These are phyloP conservation scores for Engraulis encrasicolus DNA, from an alignment of 2,113 vertebrate genomes.

Conservation along the genomic window DNA sequence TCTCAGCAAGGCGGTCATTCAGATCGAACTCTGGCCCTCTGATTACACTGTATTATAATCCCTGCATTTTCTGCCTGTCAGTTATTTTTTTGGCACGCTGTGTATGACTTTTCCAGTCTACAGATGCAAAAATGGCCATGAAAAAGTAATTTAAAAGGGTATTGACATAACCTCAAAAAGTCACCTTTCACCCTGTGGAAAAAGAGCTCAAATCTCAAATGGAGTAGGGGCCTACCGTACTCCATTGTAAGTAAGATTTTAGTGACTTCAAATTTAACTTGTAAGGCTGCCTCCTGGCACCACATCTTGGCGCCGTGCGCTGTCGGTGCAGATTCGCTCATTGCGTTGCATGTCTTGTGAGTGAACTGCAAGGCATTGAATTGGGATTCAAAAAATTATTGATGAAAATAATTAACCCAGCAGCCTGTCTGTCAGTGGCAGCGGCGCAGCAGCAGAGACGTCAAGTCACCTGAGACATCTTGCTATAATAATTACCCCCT, in stretches of 20 bases:
- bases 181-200: neutral
- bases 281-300: neutral
- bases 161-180: neutral
- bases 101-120: neutral
- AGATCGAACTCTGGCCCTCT: slow-evolving; percentile 63
- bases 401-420: neutral
- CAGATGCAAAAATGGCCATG: too few relatives aligned
- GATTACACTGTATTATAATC: slow-evolving; percentile 12
- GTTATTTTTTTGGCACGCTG: neutral
- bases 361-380: slow-evolving; percentile 1
- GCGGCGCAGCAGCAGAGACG: neutral
- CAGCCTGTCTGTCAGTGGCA: slow-evolving; percentile 1
- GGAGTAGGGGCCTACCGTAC: neutral
- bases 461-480: slow-evolving; percentile 15
- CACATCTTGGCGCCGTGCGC: neutral
- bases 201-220: too few relatives aligned
- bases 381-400: neutral
- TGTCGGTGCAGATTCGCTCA: neutral
- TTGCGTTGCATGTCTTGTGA: neutral
- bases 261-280: neutral
- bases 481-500: slow-evolving; percentile 14
- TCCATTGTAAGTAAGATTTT: neutral
- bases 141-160: neutral
- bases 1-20: slow-evolving; percentile 72
- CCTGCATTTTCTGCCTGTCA: slow-evolving; percentile 12